Evolutionary conservation across 2,797 vertebrate species (phyloP).

Genomic region (Cryptoblepharus egeriae): DNA sequence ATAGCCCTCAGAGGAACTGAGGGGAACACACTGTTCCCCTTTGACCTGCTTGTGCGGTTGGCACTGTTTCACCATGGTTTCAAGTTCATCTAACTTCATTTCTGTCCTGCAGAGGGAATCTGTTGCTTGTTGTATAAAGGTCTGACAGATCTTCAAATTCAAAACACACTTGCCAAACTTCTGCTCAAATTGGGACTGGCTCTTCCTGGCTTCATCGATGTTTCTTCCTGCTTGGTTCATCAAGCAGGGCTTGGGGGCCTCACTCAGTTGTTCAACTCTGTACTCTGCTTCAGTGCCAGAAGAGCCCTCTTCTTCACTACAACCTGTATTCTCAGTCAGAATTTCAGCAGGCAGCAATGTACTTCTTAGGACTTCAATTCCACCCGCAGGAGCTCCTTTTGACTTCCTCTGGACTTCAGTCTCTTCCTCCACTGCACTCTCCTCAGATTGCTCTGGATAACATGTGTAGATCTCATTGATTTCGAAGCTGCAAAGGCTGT

Average conservation of each 20-base stretch:
- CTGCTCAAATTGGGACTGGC: conserved; percentile 51
- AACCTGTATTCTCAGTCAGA: conserved; percentile 27
- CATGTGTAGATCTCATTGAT: conserved; percentile 72
- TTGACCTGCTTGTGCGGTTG: background rate
- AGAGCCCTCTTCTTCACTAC: conserved; percentile 32
- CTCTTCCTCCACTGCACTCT: conserved; percentile 39
- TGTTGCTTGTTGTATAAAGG: background rate
- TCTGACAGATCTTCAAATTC: conserved; percentile 67
- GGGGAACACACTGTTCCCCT: background rate
- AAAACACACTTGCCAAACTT: conserved; percentile 69
- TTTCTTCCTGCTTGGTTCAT: conserved; percentile 14
- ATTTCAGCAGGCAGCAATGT: background rate
- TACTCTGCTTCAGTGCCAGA: conserved; percentile 30
- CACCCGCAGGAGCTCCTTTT: conserved; percentile 16
- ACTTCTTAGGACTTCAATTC: background rate
- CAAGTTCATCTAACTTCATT: conserved; percentile 38
- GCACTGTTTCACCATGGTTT: conserved; percentile 22
- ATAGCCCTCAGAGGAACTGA: background rate
- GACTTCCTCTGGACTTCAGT: conserved; percentile 6
- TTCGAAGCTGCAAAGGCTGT: conserved; percentile 76
- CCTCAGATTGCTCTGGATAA: conserved; percentile 49
- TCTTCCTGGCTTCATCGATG: conserved; percentile 14
- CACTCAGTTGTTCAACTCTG: conserved; percentile 57
- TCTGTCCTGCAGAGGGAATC: conserved; percentile 45
- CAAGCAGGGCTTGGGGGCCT: background rate